A percentile compares a stretch with the other conserved stretches of the same genome.
phyloP scores from a whole-genome alignment of 2,888 invertebrate genomes.

The Colostygia pectinataria region DNA sequence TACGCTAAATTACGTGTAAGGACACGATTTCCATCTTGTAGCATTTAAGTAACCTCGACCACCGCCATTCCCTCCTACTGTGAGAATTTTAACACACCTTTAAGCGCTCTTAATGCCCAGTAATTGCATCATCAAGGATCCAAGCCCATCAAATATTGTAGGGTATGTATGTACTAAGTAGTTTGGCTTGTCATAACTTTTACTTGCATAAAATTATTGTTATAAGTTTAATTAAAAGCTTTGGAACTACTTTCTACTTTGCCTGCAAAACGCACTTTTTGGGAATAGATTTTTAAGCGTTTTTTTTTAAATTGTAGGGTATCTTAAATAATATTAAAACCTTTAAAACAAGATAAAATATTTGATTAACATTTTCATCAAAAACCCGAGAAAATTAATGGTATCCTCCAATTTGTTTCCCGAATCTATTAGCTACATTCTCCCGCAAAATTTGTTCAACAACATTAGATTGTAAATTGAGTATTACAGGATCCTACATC shows the following conservation, averaged over 20 bases:
- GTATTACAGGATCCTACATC: conserved; percentile 50
- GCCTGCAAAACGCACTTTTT: too few species aligned
- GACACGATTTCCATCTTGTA: conserved; percentile 64
- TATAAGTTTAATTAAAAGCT: too few species aligned
- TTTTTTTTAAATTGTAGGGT: too few species aligned
- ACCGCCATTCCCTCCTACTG: conserved; percentile 62
- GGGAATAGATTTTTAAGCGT: too few species aligned
- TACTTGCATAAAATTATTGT: too few species aligned
- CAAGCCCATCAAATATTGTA: conserved; percentile 30
- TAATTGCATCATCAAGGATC: conserved; percentile 50
- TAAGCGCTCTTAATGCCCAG: conserved; percentile 63
- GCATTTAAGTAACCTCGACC: conserved; percentile 61
- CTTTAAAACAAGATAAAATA: too few species aligned
- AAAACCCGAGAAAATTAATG: not conserved
- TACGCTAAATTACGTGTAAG: conserved; percentile 47
- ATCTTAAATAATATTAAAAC: too few species aligned
- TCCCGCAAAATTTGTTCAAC: conserved; percentile 23
- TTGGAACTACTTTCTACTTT: too few species aligned
- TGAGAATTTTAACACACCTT: conserved; percentile 69
- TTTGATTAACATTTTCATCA: not conserved
- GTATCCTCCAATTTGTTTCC: conserved; percentile 6
- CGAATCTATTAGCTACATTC: conserved; percentile 16
- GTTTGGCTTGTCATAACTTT: too few species aligned
- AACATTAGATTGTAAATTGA: conserved; percentile 35
- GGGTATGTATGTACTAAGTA: conserved; percentile 7